Percentiles rank a stretch among this genome's conserved stretches.
Evolutionary conservation across 2,113 vertebrate genomes (phyloP).

Genomic region (Pedetes capensis): DNA sequence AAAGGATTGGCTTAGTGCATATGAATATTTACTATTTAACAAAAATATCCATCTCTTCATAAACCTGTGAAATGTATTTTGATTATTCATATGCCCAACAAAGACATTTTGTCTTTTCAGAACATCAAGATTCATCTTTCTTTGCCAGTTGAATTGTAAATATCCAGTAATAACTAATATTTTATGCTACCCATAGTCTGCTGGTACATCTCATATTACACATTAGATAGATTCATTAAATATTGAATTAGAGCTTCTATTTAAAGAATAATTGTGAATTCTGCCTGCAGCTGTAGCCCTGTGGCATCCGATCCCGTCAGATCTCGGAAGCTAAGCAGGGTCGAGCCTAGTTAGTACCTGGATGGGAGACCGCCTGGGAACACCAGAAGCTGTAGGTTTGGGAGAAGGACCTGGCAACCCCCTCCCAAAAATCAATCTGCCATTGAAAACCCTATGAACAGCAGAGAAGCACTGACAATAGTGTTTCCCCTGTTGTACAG

Average conservation of each 20-base stretch:
- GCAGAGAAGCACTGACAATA: too few species aligned
- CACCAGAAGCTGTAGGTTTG: too few species aligned
- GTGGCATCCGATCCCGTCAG: too few species aligned
- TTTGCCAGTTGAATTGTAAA: constrained; percentile 20
- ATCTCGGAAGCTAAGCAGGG: too few species aligned
- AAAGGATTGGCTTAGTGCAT: constrained; percentile 42
- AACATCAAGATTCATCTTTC: not conserved
- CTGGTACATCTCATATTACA: not conserved
- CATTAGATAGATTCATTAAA: constrained; percentile 41
- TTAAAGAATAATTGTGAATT: constrained; percentile 25
- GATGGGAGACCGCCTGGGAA: too few species aligned
- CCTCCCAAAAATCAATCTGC: too few species aligned
- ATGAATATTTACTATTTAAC: constrained; percentile 58
- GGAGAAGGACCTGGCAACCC: too few species aligned
- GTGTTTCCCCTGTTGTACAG: too few species aligned
- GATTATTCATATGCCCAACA: not conserved
- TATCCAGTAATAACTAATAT: not conserved
- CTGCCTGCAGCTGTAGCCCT: too few species aligned
- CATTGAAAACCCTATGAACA: too few species aligned
- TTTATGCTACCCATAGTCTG: not conserved
- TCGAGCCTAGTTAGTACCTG: too few species aligned
- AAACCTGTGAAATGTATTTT: constrained; percentile 33
- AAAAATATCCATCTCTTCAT: constrained; percentile 39
- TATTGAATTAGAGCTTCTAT: constrained; percentile 13
- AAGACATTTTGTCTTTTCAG: constrained; percentile 41